Base-by-base conservation (phyloP, 1,140 invertebrate species). In the Drosophila carrolli region DNA sequence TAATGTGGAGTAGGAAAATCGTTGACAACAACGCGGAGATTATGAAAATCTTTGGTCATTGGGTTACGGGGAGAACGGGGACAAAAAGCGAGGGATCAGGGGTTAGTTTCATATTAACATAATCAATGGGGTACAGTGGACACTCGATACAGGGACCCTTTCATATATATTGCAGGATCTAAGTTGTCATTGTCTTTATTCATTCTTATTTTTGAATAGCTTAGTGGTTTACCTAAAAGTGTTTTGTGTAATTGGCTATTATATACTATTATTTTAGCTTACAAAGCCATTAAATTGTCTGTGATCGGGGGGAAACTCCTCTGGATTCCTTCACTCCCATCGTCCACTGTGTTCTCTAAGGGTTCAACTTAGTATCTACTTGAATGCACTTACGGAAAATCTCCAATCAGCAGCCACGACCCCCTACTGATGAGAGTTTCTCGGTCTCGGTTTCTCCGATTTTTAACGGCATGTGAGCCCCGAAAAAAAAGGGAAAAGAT, bases 351-450 rank as follows among this genome's bases (percentile, higher is more conserved):
- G 71, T 50, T 73, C 50, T 65, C 72, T 76, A 38, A 57, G 68
- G 57, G 35, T 11, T 16, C 32, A 19, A 54, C 67, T 81, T 48
- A 40, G 67, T 41, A 57, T 66, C 46, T 81, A 81, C 77, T 83
- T 85, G 62, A 89, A 82, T 86, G 83, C 80, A 89, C 83, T 88
- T 89, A 89, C 71, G 71, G 62, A 83, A 89, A 70, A 86, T 75
- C 63, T 88, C 67, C 79, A 86, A 88, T 86, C 83, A 86, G 79
- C 79, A 66, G 51, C 74, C 60, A 53, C 58, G 79, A 89, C 83
- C 83, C 83, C 83, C 83, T 89, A 89, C 83, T 78, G 83, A 76
- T 83, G 75, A 83, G 83, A 89, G 62, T 41, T 65, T 78, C 53
- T 46, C 9, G 44, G 68, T 62, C 51, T 58, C 46, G 16, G 43